Percentiles rank a stretch among this genome's conserved stretches.
phyloP scores from a whole-genome alignment of 1,140 invertebrate genomes.

The Tetramorium simillimum region DNA sequence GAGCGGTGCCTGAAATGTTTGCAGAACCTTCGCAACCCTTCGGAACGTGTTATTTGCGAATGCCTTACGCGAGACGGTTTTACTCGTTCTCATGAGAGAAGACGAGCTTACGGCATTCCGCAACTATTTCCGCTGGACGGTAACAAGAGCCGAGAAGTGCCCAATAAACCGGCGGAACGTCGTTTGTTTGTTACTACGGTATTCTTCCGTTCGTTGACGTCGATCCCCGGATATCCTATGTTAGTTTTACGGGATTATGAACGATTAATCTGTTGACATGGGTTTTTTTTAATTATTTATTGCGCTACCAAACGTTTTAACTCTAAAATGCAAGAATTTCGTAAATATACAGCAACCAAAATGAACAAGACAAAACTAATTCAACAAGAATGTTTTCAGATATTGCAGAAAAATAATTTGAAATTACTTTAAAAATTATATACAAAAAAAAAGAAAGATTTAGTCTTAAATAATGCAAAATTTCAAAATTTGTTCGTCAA shows the following conservation, averaged over 20 bases:
- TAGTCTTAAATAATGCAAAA: neutral
- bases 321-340: neutral
- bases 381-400: neutral
- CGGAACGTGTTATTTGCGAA: constrained; percentile 75
- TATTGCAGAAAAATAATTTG: neutral
- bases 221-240: constrained; percentile 3
- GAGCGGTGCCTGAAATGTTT: constrained; percentile 71
- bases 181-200: constrained; percentile 7
- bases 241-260: constrained; percentile 33
- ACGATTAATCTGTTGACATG: constrained; percentile 21
- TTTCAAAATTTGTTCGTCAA: neutral
- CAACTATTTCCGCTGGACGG: constrained; percentile 66
- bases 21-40: constrained; percentile 68
- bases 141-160: constrained; percentile 53
- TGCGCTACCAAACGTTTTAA: neutral
- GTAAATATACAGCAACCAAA: neutral
- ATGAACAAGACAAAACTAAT: neutral
- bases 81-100: constrained; percentile 71
- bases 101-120: constrained; percentile 53
- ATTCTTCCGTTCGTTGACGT: constrained; percentile 10
- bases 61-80: constrained; percentile 68
- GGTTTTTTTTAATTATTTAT: constrained; percentile 4
- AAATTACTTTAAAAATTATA: constrained; percentile 4
- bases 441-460: neutral
- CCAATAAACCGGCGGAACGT: constrained; percentile 63